A percentile compares a stretch with the other conserved stretches of the same genome.
These are phyloP conservation scores for Gymnocypris eckloni DNA, from an alignment of 2,797 vertebrate genomes.

Conservation along the genomic window DNA sequence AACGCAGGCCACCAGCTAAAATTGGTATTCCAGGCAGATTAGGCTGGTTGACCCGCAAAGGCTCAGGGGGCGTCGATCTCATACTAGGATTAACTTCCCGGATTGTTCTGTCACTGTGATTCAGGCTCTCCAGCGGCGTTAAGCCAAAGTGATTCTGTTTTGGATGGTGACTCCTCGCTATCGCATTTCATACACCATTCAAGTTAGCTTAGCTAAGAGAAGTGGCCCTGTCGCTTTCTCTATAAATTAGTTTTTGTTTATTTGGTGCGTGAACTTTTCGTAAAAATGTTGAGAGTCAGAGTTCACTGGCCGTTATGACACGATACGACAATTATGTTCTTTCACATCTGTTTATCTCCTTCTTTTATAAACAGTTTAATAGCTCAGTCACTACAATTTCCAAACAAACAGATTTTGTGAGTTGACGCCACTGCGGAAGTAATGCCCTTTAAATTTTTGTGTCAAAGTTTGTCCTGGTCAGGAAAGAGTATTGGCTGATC, in stretches of 20 bases:
- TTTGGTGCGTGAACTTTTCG: not conserved
- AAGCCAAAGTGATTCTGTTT: slow-evolving; percentile 15
- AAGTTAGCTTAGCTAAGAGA: not conserved
- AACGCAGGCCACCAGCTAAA: slow-evolving; percentile 47
- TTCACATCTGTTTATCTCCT: slow-evolving; percentile 60
- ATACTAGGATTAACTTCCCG: slow-evolving; percentile 34
- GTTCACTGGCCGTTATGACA: slow-evolving; percentile 62
- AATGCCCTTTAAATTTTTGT: not conserved
- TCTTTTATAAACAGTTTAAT: slow-evolving; percentile 41
- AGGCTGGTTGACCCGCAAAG: slow-evolving; percentile 50
- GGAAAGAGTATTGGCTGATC: not conserved
- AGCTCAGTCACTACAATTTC: not conserved
- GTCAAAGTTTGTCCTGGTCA: not conserved
- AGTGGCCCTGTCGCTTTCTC: not conserved
- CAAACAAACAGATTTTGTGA: not conserved
- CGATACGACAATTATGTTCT: slow-evolving; percentile 61
- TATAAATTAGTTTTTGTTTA: not conserved
- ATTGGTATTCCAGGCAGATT: slow-evolving; percentile 59
- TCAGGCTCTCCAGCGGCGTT: slow-evolving; percentile 7
- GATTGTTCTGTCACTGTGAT: slow-evolving; percentile 24
- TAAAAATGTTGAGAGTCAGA: slow-evolving; percentile 52
- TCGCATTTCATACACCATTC: slow-evolving; percentile 30
- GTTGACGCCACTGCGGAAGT: not conserved
- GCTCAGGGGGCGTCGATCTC: slow-evolving; percentile 39
- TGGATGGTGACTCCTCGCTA: slow-evolving; percentile 33